Evolutionary conservation across 2,113 vertebrate genomes (phyloP), one percentile per base, ranked within the genome.

Genomic region (Burhinus oedicnemus): DNA sequence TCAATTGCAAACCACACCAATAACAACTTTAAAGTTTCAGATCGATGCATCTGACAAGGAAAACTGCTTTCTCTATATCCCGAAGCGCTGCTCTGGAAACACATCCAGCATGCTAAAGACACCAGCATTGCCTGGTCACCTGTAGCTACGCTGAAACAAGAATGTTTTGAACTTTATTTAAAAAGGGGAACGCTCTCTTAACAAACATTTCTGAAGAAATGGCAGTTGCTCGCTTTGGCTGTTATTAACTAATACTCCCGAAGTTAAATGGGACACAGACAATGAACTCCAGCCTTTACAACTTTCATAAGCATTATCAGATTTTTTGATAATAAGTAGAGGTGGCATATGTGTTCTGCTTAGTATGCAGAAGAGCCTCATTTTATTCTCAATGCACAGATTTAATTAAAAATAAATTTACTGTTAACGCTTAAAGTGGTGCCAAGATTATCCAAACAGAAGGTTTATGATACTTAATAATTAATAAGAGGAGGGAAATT

Each of bases 381-480:
- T 97, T 97, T 96, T 95, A 97, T 96, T 98, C 97, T 97, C 97
- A 98, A 97, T 95, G 97, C 98, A 97, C 95, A 97, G 92, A 96
- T 96, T 96, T 98, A 98, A 99, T 99, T 98, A 98, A 99, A 99
- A 98, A 98, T 98, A 97, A 97, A 99, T 98, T 94, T 94, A 97
- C 93, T 94, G 97, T 98, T 98, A 98, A 98, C 91, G 95, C 94
- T 96, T 97, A 97, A 98, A 98, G 95, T 97, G 98, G 98, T 98
- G 98, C 96, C 97, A 98, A 94, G 97, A 96, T 97, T 95, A 96
- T 71, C 86, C 94, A 98, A 97, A 97, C 97, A 98, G 96, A 98
- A 98, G 97, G 98, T 98, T 98, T 98, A 97, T 91, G 98, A 97
- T 97, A 78, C 97, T 98, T 98, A 98, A 99, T 97, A 97, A 99